Evolutionary conservation across 2,888 invertebrate genomes (phyloP).

Genomic region (Phrixothrix hirtus): DNA sequence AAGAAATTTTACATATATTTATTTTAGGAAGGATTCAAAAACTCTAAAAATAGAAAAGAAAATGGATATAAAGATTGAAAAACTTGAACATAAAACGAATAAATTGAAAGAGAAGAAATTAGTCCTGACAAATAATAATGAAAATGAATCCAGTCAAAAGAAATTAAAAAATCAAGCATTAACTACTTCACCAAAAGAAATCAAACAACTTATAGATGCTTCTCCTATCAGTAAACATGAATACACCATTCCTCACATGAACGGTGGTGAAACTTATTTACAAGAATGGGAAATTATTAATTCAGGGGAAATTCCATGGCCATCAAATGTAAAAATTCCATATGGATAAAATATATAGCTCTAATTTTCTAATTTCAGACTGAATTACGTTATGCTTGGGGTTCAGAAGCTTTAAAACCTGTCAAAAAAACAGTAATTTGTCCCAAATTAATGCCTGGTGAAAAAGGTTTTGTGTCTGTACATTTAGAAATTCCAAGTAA

Average conservation of each 20-base stretch:
- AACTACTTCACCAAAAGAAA: slow-evolving; percentile 10
- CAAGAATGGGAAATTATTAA: slow-evolving; percentile 55
- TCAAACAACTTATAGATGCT: slow-evolving; percentile 32
- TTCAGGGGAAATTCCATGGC: slow-evolving; percentile 51
- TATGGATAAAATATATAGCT: slow-evolving; percentile 3
- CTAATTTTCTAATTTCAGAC: slow-evolving; percentile 45
- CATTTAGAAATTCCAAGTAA: slow-evolving; percentile 52
- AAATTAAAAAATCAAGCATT: slow-evolving; percentile 3
- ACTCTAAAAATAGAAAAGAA: slow-evolving; percentile 47
- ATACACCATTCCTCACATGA: slow-evolving; percentile 39
- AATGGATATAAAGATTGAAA: slow-evolving; percentile 52
- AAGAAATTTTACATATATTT: not conserved
- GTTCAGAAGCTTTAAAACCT: slow-evolving; percentile 51
- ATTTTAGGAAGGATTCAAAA: slow-evolving; percentile 32
- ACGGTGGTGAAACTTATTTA: slow-evolving; percentile 51
- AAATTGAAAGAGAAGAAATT: slow-evolving; percentile 54
- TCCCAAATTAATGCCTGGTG: slow-evolving; percentile 51
- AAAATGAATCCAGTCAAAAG: slow-evolving; percentile 33
- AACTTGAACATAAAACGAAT: slow-evolving; percentile 53
- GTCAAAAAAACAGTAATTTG: slow-evolving; percentile 45
- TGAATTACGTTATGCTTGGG: slow-evolving; percentile 54
- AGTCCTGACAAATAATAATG: slow-evolving; percentile 42
- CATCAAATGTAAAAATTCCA: slow-evolving; percentile 44
- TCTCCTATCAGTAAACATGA: slow-evolving; percentile 27
- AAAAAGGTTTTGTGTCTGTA: slow-evolving; percentile 49